Evolutionary conservation across 2,113 vertebrate species (phyloP), one percentile per base, ranked within the genome.

Genomic region (Sterrhoptilus dennistouni): DNA sequence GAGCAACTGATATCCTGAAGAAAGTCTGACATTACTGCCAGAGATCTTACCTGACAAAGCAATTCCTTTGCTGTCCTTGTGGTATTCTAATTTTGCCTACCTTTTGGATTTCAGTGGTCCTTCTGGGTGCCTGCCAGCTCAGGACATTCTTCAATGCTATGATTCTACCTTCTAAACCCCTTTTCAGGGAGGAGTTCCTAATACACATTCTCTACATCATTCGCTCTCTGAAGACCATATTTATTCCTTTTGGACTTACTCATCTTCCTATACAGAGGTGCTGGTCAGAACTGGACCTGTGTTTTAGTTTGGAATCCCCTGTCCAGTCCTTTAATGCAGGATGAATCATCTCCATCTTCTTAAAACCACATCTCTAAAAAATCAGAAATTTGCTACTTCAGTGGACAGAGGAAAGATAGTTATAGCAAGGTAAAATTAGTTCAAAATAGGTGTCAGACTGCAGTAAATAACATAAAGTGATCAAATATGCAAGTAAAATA

Each of bases 251-350:
- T 64, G 38, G 72, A 84, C 33, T 91, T 66, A 79, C 21, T 44
- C 19, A 50, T 35, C 22, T 31, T 59, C 38, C 50, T 31, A 12
- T 38, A 59, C 59, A 8, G n/a, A 79, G 31, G 40, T 0, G 0
- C 49, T 83, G 53, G 24, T 88, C 28, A 53, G 50, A 83, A 56
- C 3, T 19, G 18, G 28, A 14, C 11, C 12, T 0, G 0, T 28
- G n/a, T 47, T 68, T 64, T 11, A 72, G 59, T 52, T 31, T 47
- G 61, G n/a, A 93, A 65, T 23, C 17, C 23, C 8, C 11, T 6
- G 1, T 19, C 38, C 28, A 12, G 45, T 49, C 45, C 49, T 49
- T 33, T 25, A 61, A 53, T 0, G 0, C 22, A 42, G 1, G 4
- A 36, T 35, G 9, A 90, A 33, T 11, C 72, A 83, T 22, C 54